A percentile compares a stretch with the other conserved stretches of the same genome.
These are phyloP conservation scores for Pitta sordida DNA, from an alignment of 2,113 vertebrate genomes.

Conservation along the genomic window DNA sequence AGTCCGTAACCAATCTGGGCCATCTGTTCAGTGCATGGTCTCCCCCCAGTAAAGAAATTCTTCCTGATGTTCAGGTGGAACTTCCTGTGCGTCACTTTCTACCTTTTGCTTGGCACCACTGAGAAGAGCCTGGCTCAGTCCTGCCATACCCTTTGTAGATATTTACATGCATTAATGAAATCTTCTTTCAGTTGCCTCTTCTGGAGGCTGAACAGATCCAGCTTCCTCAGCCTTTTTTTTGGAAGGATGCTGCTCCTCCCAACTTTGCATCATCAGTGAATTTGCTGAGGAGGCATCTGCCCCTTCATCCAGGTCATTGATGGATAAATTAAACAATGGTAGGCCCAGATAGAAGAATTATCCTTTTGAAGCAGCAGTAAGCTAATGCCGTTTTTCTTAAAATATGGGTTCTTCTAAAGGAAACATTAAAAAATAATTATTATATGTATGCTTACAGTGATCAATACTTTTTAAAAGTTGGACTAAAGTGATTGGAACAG, in stretches of 20 bases:
- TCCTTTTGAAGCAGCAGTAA: not conserved
- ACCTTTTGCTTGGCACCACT: accelerated
- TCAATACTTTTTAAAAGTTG: not conserved
- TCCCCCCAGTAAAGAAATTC: not conserved
- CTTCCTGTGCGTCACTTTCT: not conserved
- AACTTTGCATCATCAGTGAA: not conserved
- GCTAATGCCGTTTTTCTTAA: not conserved
- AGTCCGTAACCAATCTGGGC: not conserved
- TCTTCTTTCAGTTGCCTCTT: not conserved
- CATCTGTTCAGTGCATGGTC: not conserved
- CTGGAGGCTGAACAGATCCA: not conserved
- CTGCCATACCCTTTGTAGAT: not conserved
- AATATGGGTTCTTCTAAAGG: not conserved
- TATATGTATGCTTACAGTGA: accelerated
- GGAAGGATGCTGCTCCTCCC: not conserved
- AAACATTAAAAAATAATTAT: not conserved
- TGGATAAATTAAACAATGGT: not conserved
- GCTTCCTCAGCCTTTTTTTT: not conserved
- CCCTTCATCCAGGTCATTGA: not conserved
- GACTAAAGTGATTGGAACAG: not conserved
- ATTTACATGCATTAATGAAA: not conserved
- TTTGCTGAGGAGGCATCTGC: not conserved
- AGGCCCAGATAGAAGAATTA: not conserved
- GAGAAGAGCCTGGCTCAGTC: not conserved
- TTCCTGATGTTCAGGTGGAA: not conserved